phyloP scores from a whole-genome alignment of 1,140 invertebrate species.

The Hesperophylax magnus region DNA sequence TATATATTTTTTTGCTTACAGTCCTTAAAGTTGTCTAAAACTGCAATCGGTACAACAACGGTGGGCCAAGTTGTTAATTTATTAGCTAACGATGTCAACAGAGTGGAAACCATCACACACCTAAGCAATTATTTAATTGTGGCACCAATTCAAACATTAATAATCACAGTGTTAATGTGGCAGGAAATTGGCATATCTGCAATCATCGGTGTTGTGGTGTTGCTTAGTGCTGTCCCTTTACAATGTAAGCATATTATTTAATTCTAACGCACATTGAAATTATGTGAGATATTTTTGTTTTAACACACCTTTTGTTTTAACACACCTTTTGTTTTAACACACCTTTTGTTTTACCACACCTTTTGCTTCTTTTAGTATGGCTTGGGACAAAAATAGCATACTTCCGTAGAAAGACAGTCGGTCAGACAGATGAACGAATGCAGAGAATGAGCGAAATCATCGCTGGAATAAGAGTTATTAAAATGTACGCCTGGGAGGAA shows the following conservation, averaged over 20 bases:
- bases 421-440: constrained; percentile 77
- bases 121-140: constrained; percentile 69
- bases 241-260: constrained; percentile 43
- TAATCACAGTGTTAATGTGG: constrained; percentile 74
- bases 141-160: constrained; percentile 74
- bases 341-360: background rate
- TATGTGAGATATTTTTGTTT: background rate
- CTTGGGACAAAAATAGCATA: constrained; percentile 56
- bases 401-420: constrained; percentile 67
- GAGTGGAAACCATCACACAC: constrained; percentile 64
- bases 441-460: constrained; percentile 80
- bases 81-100: constrained; percentile 76
- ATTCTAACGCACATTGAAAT: background rate
- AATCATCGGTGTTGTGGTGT: constrained; percentile 59
- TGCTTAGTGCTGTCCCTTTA: constrained; percentile 45
- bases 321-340: too few relatives aligned
- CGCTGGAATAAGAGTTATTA: constrained; percentile 67
- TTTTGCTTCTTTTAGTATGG: constrained; percentile 54
- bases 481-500: constrained; percentile 77
- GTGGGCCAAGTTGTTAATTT: constrained; percentile 81
- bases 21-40: constrained; percentile 68
- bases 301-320: too few relatives aligned
- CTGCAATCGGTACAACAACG: constrained; percentile 75
- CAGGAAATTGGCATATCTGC: constrained; percentile 70
- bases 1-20: constrained; percentile 55